A percentile compares a stretch with the other conserved stretches of the same genome.
Evolutionary conservation across 2,888 invertebrate species (phyloP).

Genomic region (Lasioglossum malachurum): DNA sequence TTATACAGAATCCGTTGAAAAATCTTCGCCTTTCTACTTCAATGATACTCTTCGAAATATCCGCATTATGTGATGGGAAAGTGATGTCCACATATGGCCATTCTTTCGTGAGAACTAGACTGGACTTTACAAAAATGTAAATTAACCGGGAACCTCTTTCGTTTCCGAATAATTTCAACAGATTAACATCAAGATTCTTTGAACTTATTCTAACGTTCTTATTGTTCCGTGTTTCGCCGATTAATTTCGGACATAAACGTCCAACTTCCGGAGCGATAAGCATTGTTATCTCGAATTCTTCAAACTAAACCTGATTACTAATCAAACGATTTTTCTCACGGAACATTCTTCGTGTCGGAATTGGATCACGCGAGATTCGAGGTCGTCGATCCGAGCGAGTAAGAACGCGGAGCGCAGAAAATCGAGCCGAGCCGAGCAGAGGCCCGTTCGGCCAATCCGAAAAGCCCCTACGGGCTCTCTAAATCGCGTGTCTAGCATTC

Average conservation of each 20-base stretch:
- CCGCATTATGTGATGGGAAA: not conserved
- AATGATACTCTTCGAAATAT: no score
- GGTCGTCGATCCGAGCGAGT: not conserved
- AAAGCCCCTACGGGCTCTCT: not conserved
- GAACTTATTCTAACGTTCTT: not conserved
- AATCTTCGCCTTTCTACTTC: not conserved
- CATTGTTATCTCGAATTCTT: not conserved
- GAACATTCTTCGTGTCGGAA: not conserved
- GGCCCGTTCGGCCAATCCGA: not conserved
- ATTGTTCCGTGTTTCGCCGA: not conserved
- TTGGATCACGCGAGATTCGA: conserved; percentile 5
- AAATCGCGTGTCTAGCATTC: conserved; percentile 16
- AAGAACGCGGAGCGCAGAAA: not conserved
- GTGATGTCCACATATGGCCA: not conserved
- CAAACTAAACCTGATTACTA: not conserved
- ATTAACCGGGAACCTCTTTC: not conserved
- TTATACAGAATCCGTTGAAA: not conserved
- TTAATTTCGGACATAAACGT: no score
- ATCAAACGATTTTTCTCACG: not conserved
- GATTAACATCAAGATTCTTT: not conserved
- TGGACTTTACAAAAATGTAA: not conserved
- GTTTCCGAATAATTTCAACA: not conserved
- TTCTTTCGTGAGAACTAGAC: not conserved
- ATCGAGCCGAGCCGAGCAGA: not conserved
- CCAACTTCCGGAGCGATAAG: not conserved